Evolutionary conservation across 2,797 vertebrate genomes (phyloP), one percentile per base, ranked within the genome.

Genomic region (Salarias fasciatus): DNA sequence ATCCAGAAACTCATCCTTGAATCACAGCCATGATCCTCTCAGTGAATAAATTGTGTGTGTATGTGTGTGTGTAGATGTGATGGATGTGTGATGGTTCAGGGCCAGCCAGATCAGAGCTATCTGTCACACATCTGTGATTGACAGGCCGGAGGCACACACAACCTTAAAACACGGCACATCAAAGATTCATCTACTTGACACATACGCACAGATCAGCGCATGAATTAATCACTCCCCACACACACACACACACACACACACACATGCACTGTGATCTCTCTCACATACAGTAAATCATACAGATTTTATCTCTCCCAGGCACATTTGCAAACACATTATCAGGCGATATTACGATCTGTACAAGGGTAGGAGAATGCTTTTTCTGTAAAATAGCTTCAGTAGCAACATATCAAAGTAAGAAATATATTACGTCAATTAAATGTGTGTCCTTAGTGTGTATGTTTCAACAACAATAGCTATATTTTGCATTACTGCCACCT

Each of bases 131-230:
- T 58, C 50, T 47, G 36, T 83, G 83, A 76, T 46, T 74, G 82
- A 82, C 77, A 80, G 62, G 63, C 52, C 12, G 12, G 70, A 72
- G 66, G 52, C 56, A 50, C 45, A 53, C 67, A 67, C 46, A 68
- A 58, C 63, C 57, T 64, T 63, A 65, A 69, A 75, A 76, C 59
- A 62, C 13, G 29, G 43, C 5, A 52, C 71, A 79, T 75, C 55
- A 70, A 77, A 80, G 79, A 80, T 82, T 77, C 15, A 75, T 83
- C 56, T 75, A 28, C 33, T 47, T 70, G 76, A 75, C 67, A 77
- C 47, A 44, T 31, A 44, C 44, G 71, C 40, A 67, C 53, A 68
- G 28, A 68, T 68, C 54, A 69, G 52, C 66, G 30, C 67, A 69
- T 53, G 54, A 72, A 79, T 76, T 78, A 71, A 80, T 80, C 72